Conservation (phyloP, 2,797 vertebrate genomes). For the Podargus strigoides region DNA sequence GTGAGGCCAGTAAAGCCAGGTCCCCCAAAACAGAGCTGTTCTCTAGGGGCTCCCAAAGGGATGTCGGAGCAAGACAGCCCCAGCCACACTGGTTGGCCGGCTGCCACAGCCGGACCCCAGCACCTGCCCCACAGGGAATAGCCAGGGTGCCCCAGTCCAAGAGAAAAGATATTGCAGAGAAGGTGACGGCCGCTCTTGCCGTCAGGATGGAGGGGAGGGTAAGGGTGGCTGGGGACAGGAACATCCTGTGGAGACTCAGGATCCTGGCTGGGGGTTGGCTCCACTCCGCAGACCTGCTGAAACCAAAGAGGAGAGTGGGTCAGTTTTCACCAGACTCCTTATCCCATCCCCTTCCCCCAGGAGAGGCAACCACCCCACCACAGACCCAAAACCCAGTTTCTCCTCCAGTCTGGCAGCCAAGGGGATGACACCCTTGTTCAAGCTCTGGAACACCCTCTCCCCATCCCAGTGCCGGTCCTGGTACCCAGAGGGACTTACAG, state of each 20-base stretch:
- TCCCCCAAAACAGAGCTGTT: neutral
- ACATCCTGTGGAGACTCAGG: conserved; percentile 12
- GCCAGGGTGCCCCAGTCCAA: neutral
- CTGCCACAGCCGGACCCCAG: neutral
- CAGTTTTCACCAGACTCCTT: neutral
- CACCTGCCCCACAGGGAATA: neutral
- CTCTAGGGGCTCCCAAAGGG: neutral
- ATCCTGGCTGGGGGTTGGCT: conserved; percentile 3
- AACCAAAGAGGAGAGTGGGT: neutral
- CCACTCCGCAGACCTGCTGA: conserved; percentile 23
- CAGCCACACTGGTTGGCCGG: fast-evolving
- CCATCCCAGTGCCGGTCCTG: neutral
- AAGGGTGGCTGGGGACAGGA: neutral
- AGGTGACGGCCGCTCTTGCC: neutral
- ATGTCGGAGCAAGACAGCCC: neutral
- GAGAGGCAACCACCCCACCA: neutral
- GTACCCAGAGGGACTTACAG: neutral
- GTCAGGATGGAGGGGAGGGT: neutral
- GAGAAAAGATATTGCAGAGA: conserved; percentile 37
- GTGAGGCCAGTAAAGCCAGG: neutral
- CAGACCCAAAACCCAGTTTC: fast-evolving
- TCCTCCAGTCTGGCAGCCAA: neutral
- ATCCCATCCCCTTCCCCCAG: neutral
- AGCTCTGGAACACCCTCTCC: fast-evolving
- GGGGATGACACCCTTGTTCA: neutral